These are phyloP conservation scores for Phrynocephalus guinanensis DNA, from an alignment of 2,797 vertebrate species.

Conservation along the genomic window DNA sequence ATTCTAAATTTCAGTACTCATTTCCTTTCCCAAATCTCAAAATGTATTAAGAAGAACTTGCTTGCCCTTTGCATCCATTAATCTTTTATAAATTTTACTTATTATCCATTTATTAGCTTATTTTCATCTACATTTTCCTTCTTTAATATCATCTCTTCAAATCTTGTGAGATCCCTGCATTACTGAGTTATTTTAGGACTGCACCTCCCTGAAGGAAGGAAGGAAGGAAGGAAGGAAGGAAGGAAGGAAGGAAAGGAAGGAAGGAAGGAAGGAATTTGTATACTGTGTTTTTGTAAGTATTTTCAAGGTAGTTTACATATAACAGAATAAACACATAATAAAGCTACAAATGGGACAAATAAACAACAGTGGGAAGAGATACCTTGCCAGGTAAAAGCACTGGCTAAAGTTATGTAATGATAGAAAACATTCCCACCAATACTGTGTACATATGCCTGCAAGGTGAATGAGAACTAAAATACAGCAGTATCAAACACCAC, in stretches of 20 bases:
- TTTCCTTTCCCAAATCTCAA: too few species aligned
- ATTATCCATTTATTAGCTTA: too few species aligned
- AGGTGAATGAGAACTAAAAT: neutral
- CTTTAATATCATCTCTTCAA: too few species aligned
- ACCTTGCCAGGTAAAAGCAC: neutral
- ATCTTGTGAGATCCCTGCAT: too few species aligned
- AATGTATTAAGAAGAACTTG: too few species aligned
- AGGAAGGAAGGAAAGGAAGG: neutral
- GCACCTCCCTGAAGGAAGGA: neutral
- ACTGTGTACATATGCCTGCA: neutral
- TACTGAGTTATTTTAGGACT: too few species aligned
- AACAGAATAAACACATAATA: neutral
- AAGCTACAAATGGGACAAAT: neutral
- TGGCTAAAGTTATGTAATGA: too few species aligned
- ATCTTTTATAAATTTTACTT: too few species aligned
- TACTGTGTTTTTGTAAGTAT: neutral
- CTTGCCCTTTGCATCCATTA: too few species aligned
- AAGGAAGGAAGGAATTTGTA: neutral
- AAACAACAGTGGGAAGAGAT: neutral
- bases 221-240: neutral
- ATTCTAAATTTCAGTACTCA: too few species aligned
- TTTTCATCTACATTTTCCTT: too few species aligned
- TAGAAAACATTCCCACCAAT: too few species aligned
- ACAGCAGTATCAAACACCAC: neutral
- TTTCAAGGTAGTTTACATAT: neutral